phyloP scores from a whole-genome alignment of 2,797 vertebrate species.

The Geotria australis region DNA sequence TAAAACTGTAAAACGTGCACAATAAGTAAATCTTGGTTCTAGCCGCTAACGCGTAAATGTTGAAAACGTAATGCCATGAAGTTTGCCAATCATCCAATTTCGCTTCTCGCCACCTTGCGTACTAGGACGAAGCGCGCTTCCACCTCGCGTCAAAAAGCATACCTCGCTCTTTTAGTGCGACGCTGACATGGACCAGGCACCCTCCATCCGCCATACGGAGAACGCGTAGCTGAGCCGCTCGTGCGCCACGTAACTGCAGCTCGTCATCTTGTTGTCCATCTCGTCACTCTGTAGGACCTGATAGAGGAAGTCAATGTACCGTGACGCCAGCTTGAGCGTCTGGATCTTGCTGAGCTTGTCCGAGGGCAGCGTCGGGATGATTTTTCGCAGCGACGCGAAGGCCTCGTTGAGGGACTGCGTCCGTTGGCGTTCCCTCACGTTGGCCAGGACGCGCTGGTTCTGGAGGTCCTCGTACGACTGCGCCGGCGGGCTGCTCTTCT shows the following conservation, averaged over 20 bases:
- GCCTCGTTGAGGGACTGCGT: slow-evolving; percentile 41
- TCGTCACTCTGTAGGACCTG: slow-evolving; percentile 45
- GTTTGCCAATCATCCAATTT: too few species aligned
- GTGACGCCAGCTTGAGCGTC: slow-evolving; percentile 35
- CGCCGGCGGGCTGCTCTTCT: slow-evolving; percentile 20
- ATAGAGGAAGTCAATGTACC: slow-evolving; percentile 36
- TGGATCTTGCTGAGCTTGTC: slow-evolving; percentile 45
- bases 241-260: slow-evolving; percentile 42
- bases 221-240: slow-evolving; percentile 42
- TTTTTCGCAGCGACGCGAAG: slow-evolving; percentile 30
- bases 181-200: slow-evolving; percentile 40
- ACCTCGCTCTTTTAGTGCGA: slow-evolving; percentile 14
- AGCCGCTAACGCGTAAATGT: too few species aligned
- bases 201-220: slow-evolving; percentile 45
- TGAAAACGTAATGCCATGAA: too few species aligned
- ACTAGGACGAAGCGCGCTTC: too few species aligned
- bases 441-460: slow-evolving; percentile 35
- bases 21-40: too few species aligned
- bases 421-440: slow-evolving; percentile 29
- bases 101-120: too few species aligned
- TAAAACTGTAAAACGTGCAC: too few species aligned
- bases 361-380: slow-evolving; percentile 35
- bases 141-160: too few species aligned
- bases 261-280: slow-evolving; percentile 46
- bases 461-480: slow-evolving; percentile 39